Conservation (phyloP, 2,888 invertebrate species). For the Sinodicranocentrus sp. region DNA sequence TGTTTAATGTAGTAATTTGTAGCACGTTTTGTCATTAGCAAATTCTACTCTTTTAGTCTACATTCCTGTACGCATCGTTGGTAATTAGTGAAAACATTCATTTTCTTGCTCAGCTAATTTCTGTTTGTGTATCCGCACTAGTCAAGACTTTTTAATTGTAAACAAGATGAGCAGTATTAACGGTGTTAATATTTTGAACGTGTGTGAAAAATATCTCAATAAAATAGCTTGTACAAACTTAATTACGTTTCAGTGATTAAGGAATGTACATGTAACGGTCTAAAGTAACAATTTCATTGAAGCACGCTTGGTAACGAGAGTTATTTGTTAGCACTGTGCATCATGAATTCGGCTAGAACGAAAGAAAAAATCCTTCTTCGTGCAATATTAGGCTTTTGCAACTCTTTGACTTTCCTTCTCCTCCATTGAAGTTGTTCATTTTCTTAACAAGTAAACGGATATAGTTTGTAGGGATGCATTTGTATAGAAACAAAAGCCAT, state of each 20-base stretch:
- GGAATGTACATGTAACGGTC: not conserved
- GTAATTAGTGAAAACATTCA: constrained; percentile 15
- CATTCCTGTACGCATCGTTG: not conserved
- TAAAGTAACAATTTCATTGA: no score
- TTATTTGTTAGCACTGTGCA: constrained; percentile 10
- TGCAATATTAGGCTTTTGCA: not conserved
- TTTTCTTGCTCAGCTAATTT: not conserved
- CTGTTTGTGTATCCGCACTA: not conserved
- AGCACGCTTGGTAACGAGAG: no score
- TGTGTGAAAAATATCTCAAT: not conserved
- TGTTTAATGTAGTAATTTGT: not conserved
- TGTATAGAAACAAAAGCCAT: not conserved
- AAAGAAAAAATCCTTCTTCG: not conserved
- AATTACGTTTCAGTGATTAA: constrained; percentile 20
- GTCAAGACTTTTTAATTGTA: not conserved
- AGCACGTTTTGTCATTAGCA: constrained; percentile 3
- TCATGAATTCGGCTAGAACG: constrained; percentile 32
- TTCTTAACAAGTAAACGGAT: not conserved
- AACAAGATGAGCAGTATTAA: not conserved
- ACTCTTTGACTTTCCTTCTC: no score
- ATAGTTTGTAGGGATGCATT: not conserved
- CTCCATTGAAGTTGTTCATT: no score
- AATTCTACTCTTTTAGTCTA: not conserved
- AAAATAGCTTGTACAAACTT: not conserved
- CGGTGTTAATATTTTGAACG: not conserved